phyloP scores from a whole-genome alignment of 2,888 invertebrate species.

The Disparrhopalites patrizii region DNA sequence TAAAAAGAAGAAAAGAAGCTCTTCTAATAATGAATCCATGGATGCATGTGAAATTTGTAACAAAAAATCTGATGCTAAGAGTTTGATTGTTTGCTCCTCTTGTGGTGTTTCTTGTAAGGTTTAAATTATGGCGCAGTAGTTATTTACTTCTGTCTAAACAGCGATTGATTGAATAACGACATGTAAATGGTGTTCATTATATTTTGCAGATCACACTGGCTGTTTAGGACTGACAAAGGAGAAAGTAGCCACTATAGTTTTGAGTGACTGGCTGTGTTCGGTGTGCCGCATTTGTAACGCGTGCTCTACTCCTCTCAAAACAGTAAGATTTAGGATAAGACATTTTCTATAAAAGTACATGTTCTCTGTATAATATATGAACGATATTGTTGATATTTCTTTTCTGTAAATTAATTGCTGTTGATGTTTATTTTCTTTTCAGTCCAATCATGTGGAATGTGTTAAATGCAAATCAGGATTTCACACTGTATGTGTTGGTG shows the following conservation, averaged over 20 bases:
- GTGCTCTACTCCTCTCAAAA: conserved; percentile 24
- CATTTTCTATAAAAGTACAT: too few species aligned
- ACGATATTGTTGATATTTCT: too few species aligned
- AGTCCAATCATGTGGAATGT: conserved; percentile 20
- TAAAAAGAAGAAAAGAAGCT: conserved; percentile 13
- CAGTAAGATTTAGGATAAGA: conserved; percentile 25
- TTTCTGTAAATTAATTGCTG: too few species aligned
- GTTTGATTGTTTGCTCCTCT: conserved; percentile 37
- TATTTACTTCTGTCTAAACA: not conserved
- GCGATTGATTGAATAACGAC: not conserved
- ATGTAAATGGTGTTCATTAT: not conserved
- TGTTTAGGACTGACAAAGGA: conserved; percentile 23
- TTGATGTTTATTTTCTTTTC: too few species aligned
- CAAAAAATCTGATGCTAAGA: conserved; percentile 27
- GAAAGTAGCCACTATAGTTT: not conserved
- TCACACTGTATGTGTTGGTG: conserved; percentile 25
- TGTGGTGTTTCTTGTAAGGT: conserved; percentile 38
- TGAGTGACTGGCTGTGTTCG: conserved; percentile 22
- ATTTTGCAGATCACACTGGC: conserved; percentile 23
- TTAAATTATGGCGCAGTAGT: not conserved
- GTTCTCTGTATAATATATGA: too few species aligned
- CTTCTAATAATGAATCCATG: not conserved
- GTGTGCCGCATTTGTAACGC: conserved; percentile 27
- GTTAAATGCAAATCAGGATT: conserved; percentile 24
- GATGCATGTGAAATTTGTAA: conserved; percentile 28